Conservation (phyloP, 2,888 invertebrate species). For the Latrodectus hesperus region DNA sequence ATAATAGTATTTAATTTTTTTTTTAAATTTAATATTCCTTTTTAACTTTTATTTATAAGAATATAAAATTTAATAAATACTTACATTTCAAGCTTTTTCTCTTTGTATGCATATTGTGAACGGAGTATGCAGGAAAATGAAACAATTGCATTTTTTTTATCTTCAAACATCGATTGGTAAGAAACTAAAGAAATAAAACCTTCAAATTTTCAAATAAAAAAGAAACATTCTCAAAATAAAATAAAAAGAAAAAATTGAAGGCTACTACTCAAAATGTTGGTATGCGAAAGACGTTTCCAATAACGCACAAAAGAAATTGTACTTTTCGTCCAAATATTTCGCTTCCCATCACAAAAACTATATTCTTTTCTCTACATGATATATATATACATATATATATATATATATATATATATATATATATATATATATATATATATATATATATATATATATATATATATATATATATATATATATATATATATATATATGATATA, state of each 20-base stretch:
- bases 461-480: slow-evolving; percentile 9
- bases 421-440: background rate
- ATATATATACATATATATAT: background rate
- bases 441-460: background rate
- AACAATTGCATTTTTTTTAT: slow-evolving; percentile 31
- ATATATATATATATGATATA: background rate
- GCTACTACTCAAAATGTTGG: slow-evolving; percentile 18
- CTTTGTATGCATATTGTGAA: too few relatives aligned
- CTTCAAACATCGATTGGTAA: slow-evolving; percentile 23
- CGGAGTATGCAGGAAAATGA: background rate
- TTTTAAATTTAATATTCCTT: too few relatives aligned
- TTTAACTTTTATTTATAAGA: too few relatives aligned
- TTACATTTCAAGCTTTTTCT: too few relatives aligned
- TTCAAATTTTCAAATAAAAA: background rate
- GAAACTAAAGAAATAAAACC: background rate
- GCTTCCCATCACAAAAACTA: background rate
- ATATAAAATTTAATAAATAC: too few relatives aligned
- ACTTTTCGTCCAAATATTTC: slow-evolving; percentile 27
- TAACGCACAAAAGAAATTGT: slow-evolving; percentile 58
- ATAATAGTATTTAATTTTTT: too few relatives aligned
- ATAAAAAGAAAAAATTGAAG: slow-evolving; percentile 48
- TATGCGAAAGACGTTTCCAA: slow-evolving; percentile 51
- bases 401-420: background rate
- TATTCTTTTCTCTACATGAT: background rate
- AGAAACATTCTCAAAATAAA: slow-evolving; percentile 3